Percentiles rank a stretch among this genome's conserved stretches.
Evolutionary conservation across 2,113 vertebrate species (phyloP).

Genomic region (Cacatua alba): DNA sequence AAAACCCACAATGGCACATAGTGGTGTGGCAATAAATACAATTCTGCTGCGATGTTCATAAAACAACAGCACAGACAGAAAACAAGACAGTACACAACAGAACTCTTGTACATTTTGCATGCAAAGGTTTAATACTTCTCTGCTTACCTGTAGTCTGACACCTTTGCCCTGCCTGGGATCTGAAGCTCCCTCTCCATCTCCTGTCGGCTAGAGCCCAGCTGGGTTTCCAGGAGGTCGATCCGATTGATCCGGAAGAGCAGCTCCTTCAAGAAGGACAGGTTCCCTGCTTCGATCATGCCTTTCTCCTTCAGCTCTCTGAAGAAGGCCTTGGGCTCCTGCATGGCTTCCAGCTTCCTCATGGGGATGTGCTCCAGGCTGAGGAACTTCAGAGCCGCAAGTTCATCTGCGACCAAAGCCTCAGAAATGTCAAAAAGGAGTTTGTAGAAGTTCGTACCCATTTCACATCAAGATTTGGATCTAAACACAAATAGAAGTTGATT

Average conservation of each 20-base stretch:
- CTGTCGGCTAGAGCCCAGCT: slow-evolving; percentile 3
- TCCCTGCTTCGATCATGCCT: neutral
- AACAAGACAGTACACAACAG: neutral
- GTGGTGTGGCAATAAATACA: neutral
- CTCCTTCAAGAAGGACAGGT: slow-evolving; percentile 71
- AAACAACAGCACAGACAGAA: neutral
- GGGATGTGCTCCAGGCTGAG: slow-evolving; percentile 64
- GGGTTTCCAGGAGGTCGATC: slow-evolving; percentile 43
- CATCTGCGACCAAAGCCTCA: slow-evolving; percentile 49
- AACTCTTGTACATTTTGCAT: neutral
- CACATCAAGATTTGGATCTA: slow-evolving; percentile 25
- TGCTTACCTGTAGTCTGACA: slow-evolving; percentile 73
- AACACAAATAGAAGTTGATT: neutral
- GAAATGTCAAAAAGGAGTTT: slow-evolving; percentile 58
- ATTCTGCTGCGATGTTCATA: neutral
- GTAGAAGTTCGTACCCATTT: slow-evolving; percentile 17
- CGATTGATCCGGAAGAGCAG: slow-evolving; percentile 64
- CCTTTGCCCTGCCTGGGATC: neutral
- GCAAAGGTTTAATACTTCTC: neutral
- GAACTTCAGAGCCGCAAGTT: slow-evolving; percentile 72
- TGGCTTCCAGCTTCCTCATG: slow-evolving; percentile 54
- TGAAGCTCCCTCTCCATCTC: slow-evolving; percentile 54
- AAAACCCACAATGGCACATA: neutral
- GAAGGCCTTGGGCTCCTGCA: slow-evolving; percentile 52
- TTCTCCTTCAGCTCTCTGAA: slow-evolving; percentile 60